phyloP scores from a whole-genome alignment of 2,888 invertebrate species.

The Lordiphosa fenestrarum region DNA sequence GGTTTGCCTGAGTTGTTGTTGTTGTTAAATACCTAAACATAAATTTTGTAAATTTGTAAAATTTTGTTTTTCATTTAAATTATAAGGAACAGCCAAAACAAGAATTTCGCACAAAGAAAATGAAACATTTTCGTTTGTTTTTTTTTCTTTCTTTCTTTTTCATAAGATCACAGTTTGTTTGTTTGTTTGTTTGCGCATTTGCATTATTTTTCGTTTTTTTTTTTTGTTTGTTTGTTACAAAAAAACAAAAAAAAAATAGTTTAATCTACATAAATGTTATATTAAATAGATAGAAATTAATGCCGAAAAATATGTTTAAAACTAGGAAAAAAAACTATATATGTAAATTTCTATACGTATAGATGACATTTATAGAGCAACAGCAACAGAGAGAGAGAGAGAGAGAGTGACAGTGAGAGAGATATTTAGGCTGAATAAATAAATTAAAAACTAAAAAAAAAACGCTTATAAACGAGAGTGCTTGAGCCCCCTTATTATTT shows the following conservation, averaged over 20 bases:
- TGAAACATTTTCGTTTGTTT: conserved; percentile 52
- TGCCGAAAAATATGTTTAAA: neutral
- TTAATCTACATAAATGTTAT: conserved; percentile 13
- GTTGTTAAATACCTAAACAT: conserved; percentile 24
- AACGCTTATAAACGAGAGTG: too few species aligned
- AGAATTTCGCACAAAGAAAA: conserved; percentile 67
- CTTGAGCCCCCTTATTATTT: too few species aligned
- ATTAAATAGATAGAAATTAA: conserved; percentile 14
- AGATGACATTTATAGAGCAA: too few species aligned
- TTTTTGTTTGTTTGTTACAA: conserved; percentile 18
- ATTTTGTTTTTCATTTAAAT: conserved; percentile 19
- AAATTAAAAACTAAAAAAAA: too few species aligned
- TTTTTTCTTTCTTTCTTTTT: conserved; percentile 40
- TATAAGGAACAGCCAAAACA: conserved; percentile 57
- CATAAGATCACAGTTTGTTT: conserved; percentile 79
- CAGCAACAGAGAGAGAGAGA: too few species aligned
- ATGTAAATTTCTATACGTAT: too few species aligned
- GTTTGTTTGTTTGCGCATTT: conserved; percentile 71
- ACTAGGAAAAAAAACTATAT: too few species aligned
- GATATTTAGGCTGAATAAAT: too few species aligned
- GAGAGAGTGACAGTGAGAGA: too few species aligned
- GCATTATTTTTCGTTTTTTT: conserved; percentile 68
- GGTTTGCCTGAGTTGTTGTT: conserved; percentile 14
- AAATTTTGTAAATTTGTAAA: conserved; percentile 38
- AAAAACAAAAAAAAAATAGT: conserved; percentile 5